phyloP scores from a whole-genome alignment of 2,888 invertebrate species.

The Melipona bicolor region DNA sequence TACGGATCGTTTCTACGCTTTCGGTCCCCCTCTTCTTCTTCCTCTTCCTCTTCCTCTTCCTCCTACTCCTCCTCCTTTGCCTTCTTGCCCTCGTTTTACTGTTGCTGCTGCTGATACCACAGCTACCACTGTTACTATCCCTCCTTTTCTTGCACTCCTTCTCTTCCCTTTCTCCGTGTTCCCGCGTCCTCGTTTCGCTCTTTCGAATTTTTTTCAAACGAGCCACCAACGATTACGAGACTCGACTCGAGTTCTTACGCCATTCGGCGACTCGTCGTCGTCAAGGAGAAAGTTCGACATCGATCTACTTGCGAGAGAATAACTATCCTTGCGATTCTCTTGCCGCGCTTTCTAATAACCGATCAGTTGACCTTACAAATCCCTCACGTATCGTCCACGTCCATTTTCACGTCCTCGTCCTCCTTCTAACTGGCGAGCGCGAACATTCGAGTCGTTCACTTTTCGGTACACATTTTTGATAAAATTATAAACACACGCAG shows the following conservation, averaged over 20 bases:
- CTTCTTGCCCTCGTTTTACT: not conserved
- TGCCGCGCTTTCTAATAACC: constrained; percentile 40
- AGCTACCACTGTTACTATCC: not conserved
- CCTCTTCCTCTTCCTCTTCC: not conserved
- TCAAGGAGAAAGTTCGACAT: constrained; percentile 43
- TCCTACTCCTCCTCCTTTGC: not conserved
- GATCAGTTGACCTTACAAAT: not conserved
- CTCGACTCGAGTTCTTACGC: constrained; percentile 56
- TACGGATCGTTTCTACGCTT: constrained; percentile 1
- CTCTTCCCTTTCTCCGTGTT: not conserved
- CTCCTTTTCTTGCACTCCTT: not conserved
- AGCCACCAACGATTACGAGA: constrained; percentile 36
- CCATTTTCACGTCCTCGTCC: not conserved
- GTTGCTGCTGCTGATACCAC: not conserved
- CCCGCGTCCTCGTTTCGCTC: constrained; percentile 33
- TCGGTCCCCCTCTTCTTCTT: not conserved
- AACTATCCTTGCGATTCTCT: constrained; percentile 17
- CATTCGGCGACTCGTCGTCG: constrained; percentile 35
- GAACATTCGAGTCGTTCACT: not conserved
- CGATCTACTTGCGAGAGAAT: constrained; percentile 40
- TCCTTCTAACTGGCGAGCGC: not conserved
- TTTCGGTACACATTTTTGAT: not conserved
- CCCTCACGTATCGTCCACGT: not conserved
- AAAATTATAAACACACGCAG: not conserved
- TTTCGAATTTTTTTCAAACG: constrained; percentile 25